Base-by-base conservation (phyloP, 2,113 vertebrate genomes). In the Sakesphorus luctuosus region DNA sequence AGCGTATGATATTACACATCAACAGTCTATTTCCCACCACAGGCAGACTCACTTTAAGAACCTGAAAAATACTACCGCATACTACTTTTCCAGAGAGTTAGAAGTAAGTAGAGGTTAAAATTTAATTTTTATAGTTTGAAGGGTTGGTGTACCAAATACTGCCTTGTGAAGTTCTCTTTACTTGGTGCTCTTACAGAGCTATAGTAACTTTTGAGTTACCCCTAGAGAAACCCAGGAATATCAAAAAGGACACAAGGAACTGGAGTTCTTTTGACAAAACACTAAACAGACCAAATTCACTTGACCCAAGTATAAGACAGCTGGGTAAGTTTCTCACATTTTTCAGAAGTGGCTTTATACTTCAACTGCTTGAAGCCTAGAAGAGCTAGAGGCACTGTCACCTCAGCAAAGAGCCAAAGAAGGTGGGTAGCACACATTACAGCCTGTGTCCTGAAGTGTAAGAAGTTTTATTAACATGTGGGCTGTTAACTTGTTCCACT, bases 1-100 rank as follows among this genome's bases (percentile, higher is more conserved):
- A 53, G 11, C 1, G 1, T 26, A 28, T 11, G 20, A 10, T 15
- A 25, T 36, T 31, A 87, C 1, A 4, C 25, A 67, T 2, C 21
- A 69, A 74, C 4, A 71, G 35, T 43, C 38, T 76, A 52, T 68
- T 90, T 82, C 36, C 33, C 49, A 63, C 26, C 26, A 52, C 3
- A 69, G 9, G 28, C 24, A 74, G 8, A 24, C 9, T 71, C n/a
- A 68, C 5, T 3, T 10, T 20, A 69, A 58, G 31, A 62, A 62
- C 21, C 49, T 74, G 47, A 67, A 20, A 93, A 82, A 12, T 38
- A 28, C 19, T 67, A 62, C 13, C 6, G 36, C 9, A 62, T 8
- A 55, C 12, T 87, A 5, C 15, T 96, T 55, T 74, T 63, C 28
- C 5, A 11, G 11, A 49, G 24, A 53, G 8, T 61, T 72, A 61